These are phyloP conservation scores for Temnothorax unifasciatus DNA, from an alignment of 2,888 invertebrate genomes.

Conservation along the genomic window DNA sequence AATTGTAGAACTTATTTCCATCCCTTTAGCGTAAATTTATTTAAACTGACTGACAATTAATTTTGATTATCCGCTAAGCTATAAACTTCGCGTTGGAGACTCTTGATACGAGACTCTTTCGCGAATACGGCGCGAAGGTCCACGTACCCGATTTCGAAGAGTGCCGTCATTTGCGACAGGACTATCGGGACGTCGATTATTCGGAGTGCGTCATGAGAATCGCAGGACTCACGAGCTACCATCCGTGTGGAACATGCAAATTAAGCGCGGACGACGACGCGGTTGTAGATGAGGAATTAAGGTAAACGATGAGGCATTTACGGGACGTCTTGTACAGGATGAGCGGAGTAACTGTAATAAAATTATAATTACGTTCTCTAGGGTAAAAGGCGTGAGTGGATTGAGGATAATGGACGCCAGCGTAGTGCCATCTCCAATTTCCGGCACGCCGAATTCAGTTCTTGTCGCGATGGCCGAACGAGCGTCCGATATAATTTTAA, in stretches of 20 bases:
- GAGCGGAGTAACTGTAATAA: constrained; percentile 22
- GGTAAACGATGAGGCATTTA: constrained; percentile 85
- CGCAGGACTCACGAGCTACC: constrained; percentile 91
- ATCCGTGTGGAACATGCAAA: constrained; percentile 92
- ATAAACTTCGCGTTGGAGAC: constrained; percentile 88
- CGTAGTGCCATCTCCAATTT: constrained; percentile 92
- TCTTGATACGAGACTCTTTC: constrained; percentile 88
- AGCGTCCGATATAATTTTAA: constrained; percentile 88
- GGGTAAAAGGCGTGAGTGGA: constrained; percentile 89
- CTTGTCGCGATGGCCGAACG: constrained; percentile 90
- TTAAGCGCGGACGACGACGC: constrained; percentile 88
- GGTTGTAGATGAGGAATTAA: constrained; percentile 90
- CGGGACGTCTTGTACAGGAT: background rate
- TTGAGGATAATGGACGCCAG: constrained; percentile 94
- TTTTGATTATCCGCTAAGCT: constrained; percentile 84
- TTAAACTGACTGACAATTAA: constrained; percentile 1
- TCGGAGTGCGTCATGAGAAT: constrained; percentile 90
- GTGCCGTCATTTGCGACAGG: constrained; percentile 88
- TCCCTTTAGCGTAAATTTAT: background rate
- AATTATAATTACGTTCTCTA: constrained; percentile 78
- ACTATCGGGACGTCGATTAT: constrained; percentile 87
- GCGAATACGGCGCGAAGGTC: constrained; percentile 88
- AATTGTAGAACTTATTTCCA: background rate
- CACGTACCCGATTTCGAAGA: constrained; percentile 90
- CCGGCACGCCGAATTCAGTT: constrained; percentile 92